Evolutionary conservation across 2,888 invertebrate species (phyloP), one percentile per base, ranked within the genome.

Genomic region (Myopa tessellatipennis): DNA sequence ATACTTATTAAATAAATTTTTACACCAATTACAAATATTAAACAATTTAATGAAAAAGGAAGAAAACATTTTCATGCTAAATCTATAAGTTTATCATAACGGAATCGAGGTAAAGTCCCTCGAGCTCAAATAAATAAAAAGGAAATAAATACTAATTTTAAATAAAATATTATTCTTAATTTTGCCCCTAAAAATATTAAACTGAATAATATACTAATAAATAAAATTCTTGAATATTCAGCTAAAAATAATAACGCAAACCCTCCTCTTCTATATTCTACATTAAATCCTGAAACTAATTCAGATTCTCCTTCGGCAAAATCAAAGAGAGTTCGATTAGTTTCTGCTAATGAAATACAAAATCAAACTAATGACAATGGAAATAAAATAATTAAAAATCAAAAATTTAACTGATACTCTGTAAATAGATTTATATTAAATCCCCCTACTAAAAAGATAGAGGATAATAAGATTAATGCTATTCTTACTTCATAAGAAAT

Each of bases 231-330:
- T 26, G 26, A 26, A 26, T 26, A 26, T 26, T 26, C 26, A 26
- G 26, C 26, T 26, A 26, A 26, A 26, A 26, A 26, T 26, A 26
- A 26, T 2, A 26, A 26, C 2, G 26, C 26, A 26, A 26, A 26
- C 2, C 26, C 26, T 26, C 26, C 92, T 84, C 92, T 92, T 90
- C 92, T 92, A 91, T 93, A 94, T 81, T 95, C 94, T 82, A 93
- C 90, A 92, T 95, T 94, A 93, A 94, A 95, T 0, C 94, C 94
- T 3, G 93, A 94, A 82, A 95, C 94, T 89, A 95, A 91, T 82
- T 95, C 94, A 79, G 93, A 94, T 83, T 95, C 94, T 0, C 94
- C 93, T 80, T 95, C 94, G 73, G 93, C 92, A 92, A 95, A 94
- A 92, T 95, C 93, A 93, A 94, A 94, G 61, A 93, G 93, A 26